phyloP scores from a whole-genome alignment of 2,888 invertebrate genomes.

The Spilarctia lutea region DNA sequence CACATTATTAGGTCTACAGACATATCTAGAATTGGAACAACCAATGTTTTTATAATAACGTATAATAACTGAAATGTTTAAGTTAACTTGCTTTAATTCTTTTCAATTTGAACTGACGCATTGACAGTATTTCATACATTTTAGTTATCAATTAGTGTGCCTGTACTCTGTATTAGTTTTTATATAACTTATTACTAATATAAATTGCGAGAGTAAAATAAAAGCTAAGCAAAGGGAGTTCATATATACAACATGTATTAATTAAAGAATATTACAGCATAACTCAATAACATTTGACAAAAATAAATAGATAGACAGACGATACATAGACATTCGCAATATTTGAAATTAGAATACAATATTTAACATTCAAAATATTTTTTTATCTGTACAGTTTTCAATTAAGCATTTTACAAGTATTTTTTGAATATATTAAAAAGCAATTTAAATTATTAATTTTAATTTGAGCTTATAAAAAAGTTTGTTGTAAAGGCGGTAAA shows the following conservation, averaged over 20 bases:
- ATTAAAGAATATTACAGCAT: background rate
- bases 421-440: constrained; percentile 1
- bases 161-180: constrained; percentile 46
- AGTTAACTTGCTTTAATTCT: background rate
- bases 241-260: constrained; percentile 27
- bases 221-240: constrained; percentile 45
- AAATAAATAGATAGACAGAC: background rate
- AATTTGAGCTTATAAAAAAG: constrained; percentile 16
- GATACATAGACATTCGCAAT: constrained; percentile 2
- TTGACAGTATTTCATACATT: too few relatives aligned
- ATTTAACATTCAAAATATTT: background rate
- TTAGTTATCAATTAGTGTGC: constrained; percentile 30
- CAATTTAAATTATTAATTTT: constrained; percentile 3
- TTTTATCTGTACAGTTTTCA: constrained; percentile 5
- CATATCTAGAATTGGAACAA: background rate
- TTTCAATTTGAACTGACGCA: constrained; percentile 19
- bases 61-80: background rate
- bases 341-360: constrained; percentile 10
- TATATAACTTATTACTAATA: constrained; percentile 24
- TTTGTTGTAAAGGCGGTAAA: constrained; percentile 38
- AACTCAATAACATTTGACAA: constrained; percentile 22
- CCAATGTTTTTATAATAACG: background rate
- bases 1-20: background rate
- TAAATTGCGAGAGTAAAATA: constrained; percentile 36
- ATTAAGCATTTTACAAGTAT: constrained; percentile 4